A percentile compares a stretch with the other conserved stretches of the same genome.
Conservation (phyloP, 2,888 invertebrate species). For the Mimumesa dahlbomi region DNA sequence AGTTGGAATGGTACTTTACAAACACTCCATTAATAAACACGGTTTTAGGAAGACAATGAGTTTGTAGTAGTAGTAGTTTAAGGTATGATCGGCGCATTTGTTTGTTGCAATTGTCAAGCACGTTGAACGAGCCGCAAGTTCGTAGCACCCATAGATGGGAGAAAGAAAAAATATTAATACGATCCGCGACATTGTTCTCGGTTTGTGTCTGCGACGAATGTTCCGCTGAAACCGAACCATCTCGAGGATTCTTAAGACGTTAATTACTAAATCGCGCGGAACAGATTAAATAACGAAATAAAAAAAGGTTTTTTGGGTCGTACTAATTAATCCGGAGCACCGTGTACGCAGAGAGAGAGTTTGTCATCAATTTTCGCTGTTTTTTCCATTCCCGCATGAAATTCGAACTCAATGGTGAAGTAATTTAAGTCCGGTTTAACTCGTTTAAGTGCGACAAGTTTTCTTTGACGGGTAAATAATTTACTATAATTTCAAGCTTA, state of each 20-base stretch:
- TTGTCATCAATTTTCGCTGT: no score
- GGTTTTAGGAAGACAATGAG: constrained; percentile 35
- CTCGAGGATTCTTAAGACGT: not conserved
- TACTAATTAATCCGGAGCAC: no score
- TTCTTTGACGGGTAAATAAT: no score
- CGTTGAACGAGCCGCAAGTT: not conserved
- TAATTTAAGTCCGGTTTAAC: no score
- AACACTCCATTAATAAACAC: constrained; percentile 56
- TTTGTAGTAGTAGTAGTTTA: constrained; percentile 23
- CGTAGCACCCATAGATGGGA: not conserved
- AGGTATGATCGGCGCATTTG: constrained; percentile 1
- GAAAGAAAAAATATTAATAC: not conserved
- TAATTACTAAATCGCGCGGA: not conserved
- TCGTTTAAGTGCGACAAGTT: no score
- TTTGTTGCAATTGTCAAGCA: constrained; percentile 5
- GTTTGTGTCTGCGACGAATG: not conserved
- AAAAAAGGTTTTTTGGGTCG: no score
- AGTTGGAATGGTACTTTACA: constrained; percentile 44
- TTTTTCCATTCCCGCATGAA: no score
- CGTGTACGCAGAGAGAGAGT: no score
- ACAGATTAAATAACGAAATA: no score
- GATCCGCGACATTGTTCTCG: not conserved
- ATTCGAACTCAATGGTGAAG: no score
- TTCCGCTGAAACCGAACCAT: not conserved
- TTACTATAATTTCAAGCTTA: no score